phyloP scores from a whole-genome alignment of 1,140 invertebrate species.

The Bombyx mori region DNA sequence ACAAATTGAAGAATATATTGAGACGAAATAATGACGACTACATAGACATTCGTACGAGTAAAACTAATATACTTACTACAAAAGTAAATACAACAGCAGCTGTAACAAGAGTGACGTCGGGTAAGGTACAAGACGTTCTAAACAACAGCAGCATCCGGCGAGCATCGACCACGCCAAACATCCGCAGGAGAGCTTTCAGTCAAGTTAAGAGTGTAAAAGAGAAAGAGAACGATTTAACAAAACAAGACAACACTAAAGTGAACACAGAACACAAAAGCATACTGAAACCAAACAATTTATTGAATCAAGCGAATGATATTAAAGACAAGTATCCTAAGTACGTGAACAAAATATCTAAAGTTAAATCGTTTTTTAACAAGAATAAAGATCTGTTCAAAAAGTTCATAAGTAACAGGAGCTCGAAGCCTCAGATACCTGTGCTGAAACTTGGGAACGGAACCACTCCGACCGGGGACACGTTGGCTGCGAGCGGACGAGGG shows the following conservation, averaged over 20 bases:
- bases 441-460: not conserved
- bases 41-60: slow-evolving; percentile 3
- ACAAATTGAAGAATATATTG: slow-evolving; percentile 24
- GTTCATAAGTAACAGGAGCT: slow-evolving; percentile 13
- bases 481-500: not conserved
- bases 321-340: not conserved
- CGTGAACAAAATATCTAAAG: slow-evolving; percentile 12
- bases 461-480: not conserved
- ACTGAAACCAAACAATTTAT: not conserved
- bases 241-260: too few relatives aligned
- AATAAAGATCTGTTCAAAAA: slow-evolving; percentile 18
- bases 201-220: too few relatives aligned
- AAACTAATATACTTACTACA: not conserved
- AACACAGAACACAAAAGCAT: too few relatives aligned
- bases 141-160: too few relatives aligned
- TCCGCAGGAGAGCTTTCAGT: too few relatives aligned
- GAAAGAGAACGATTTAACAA: too few relatives aligned
- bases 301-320: not conserved
- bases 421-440: not conserved
- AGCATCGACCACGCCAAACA: too few relatives aligned
- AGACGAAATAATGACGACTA: slow-evolving; percentile 38
- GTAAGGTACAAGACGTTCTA: too few relatives aligned
- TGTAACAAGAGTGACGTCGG: too few relatives aligned
- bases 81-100: not conserved
- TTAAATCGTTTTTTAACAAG: slow-evolving; percentile 19